A percentile compares a stretch with the other conserved stretches of the same genome.
phyloP scores from a whole-genome alignment of 2,797 vertebrate genomes.

The Cryptoblepharus egeriae region DNA sequence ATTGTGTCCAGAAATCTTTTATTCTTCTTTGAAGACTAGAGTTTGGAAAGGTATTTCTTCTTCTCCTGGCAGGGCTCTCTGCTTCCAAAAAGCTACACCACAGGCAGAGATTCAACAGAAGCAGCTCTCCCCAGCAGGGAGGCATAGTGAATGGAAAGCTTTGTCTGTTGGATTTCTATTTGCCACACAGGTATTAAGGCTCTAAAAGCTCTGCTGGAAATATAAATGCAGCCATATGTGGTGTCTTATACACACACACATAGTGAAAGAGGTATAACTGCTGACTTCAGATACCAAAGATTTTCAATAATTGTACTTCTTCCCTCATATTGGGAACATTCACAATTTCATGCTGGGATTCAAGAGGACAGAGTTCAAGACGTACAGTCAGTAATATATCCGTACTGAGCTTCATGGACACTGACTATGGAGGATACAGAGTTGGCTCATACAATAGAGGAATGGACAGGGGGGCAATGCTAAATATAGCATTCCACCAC shows the following conservation, averaged over 20 bases:
- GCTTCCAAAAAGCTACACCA: background rate
- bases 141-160: background rate
- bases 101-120: background rate
- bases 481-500: conserved; percentile 24
- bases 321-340: background rate
- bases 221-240: too few species aligned
- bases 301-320: background rate
- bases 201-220: background rate
- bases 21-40: background rate
- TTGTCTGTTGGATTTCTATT: background rate
- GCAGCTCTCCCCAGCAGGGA: background rate
- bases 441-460: background rate
- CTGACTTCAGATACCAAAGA: background rate
- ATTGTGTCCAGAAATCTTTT: background rate
- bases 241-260: too few species aligned
- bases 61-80: background rate
- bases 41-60: background rate
- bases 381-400: background rate
- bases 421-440: background rate
- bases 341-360: background rate
- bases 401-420: background rate
- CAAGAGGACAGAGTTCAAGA: background rate
- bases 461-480: background rate
- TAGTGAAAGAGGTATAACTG: background rate
- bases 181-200: background rate